Conservation (phyloP, 1,140 invertebrate genomes). For the Zaprionus vittiger region DNA sequence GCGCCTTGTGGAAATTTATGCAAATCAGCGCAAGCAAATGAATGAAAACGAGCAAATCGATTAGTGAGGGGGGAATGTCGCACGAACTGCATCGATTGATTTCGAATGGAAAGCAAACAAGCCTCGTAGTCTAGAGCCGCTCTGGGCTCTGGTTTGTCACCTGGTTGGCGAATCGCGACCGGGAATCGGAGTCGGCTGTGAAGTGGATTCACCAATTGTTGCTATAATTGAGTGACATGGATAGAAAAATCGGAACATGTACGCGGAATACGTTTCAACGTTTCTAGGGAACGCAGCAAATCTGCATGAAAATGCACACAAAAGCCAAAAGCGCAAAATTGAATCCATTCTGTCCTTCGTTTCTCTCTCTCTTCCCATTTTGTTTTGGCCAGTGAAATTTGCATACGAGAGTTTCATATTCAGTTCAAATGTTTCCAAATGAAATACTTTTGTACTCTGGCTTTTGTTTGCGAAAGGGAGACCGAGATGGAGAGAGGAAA, state of each 20-base stretch:
- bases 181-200: slow-evolving; percentile 33
- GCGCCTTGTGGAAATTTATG: slow-evolving; percentile 69
- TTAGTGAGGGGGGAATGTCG: slow-evolving; percentile 35
- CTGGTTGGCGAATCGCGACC: slow-evolving; percentile 52
- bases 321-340: slow-evolving; percentile 64
- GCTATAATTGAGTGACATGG: slow-evolving; percentile 81
- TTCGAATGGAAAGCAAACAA: slow-evolving; percentile 43
- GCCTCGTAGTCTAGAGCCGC: slow-evolving; percentile 7
- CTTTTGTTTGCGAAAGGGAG: slow-evolving; percentile 25
- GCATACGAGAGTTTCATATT: slow-evolving; percentile 66
- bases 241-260: slow-evolving; percentile 45
- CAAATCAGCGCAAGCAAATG: slow-evolving; percentile 48
- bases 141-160: slow-evolving; percentile 34
- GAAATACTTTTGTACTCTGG: slow-evolving; percentile 59
- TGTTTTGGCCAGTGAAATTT: slow-evolving; percentile 46
- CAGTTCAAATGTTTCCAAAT: slow-evolving; percentile 65
- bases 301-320: slow-evolving; percentile 81
- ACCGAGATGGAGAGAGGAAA: background rate
- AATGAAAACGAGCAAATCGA: slow-evolving; percentile 55
- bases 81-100: slow-evolving; percentile 49
- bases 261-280: slow-evolving; percentile 45
- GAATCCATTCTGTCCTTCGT: slow-evolving; percentile 15
- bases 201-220: slow-evolving; percentile 79
- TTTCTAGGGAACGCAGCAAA: slow-evolving; percentile 39
- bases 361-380: slow-evolving; percentile 51